A percentile compares a stretch with the other conserved stretches of the same genome.
Evolutionary conservation across 2,888 invertebrate species (phyloP).

Genomic region (Scaeva pyrastri): DNA sequence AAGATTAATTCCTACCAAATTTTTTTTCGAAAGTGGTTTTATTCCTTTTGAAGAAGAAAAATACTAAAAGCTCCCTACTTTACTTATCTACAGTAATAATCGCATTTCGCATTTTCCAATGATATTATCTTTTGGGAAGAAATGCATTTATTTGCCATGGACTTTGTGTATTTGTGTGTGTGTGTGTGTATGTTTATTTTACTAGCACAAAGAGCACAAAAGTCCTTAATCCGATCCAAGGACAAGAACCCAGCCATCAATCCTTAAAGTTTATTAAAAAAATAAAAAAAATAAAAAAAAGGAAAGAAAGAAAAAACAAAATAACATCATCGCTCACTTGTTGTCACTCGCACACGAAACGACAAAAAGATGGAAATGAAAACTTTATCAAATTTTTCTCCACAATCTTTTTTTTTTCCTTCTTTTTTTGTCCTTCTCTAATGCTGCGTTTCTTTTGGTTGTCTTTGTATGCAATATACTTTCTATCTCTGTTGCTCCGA

Average conservation of each 20-base stretch:
- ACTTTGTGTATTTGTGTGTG: background rate
- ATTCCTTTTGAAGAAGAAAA: background rate
- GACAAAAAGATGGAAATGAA: conserved; percentile 63
- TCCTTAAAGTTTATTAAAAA: conserved; percentile 52
- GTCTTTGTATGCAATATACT: background rate
- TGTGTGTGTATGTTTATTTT: background rate
- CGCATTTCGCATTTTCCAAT: background rate
- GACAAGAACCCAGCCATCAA: conserved; percentile 29
- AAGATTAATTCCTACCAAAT: background rate
- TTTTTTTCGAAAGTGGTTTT: background rate
- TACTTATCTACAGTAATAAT: background rate
- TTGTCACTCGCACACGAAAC: conserved; percentile 58
- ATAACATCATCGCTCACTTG: conserved; percentile 68
- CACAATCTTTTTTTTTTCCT: conserved; percentile 2
- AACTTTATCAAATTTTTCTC: conserved; percentile 69
- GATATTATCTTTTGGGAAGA: background rate
- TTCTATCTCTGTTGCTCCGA: conserved; percentile 38
- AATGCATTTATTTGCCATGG: background rate
- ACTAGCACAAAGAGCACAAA: background rate
- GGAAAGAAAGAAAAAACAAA: too few relatives aligned
- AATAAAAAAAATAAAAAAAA: too few relatives aligned
- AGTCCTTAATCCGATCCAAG: conserved; percentile 30
- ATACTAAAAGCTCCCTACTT: background rate
- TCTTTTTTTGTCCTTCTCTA: conserved; percentile 12
- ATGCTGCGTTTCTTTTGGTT: background rate